Percentiles rank a stretch among this genome's conserved stretches.
Conservation (phyloP, 2,797 vertebrate species). For the Lithobates sylvaticus region DNA sequence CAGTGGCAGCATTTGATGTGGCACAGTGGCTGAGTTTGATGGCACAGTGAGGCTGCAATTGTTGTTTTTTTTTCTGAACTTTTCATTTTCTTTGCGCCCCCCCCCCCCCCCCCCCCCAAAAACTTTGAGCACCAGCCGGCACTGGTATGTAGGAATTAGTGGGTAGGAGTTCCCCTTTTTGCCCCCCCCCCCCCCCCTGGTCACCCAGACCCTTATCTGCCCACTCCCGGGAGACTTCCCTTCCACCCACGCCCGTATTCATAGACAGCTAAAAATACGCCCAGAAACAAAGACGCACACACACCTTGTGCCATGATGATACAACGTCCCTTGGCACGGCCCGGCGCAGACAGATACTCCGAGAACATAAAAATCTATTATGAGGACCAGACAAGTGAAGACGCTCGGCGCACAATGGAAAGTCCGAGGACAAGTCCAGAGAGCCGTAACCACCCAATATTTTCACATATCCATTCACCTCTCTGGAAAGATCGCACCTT, state of each 20-base stretch:
- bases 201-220: too few species aligned
- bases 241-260: background rate
- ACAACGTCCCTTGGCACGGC: conserved; percentile 43
- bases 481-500: conserved; percentile 74
- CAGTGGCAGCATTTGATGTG: too few species aligned
- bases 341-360: conserved; percentile 38
- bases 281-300: conserved; percentile 20
- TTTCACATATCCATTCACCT: conserved; percentile 69
- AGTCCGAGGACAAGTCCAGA: conserved; percentile 30
- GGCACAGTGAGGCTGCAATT: too few species aligned
- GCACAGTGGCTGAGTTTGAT: too few species aligned
- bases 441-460: conserved; percentile 58
- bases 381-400: conserved; percentile 47
- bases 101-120: too few species aligned
- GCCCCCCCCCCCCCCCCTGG: too few species aligned
- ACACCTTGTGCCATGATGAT: conserved; percentile 23
- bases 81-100: too few species aligned
- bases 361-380: conserved; percentile 36
- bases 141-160: too few species aligned
- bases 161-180: too few species aligned
- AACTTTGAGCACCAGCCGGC: too few species aligned
- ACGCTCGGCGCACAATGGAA: conserved; percentile 49
- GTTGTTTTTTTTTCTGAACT: too few species aligned
- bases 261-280: conserved; percentile 16
- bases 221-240: too few species aligned